Percentiles rank a stretch among this genome's conserved stretches.
phyloP scores from a whole-genome alignment of 2,797 vertebrate species.

The Xyrichtys novacula region DNA sequence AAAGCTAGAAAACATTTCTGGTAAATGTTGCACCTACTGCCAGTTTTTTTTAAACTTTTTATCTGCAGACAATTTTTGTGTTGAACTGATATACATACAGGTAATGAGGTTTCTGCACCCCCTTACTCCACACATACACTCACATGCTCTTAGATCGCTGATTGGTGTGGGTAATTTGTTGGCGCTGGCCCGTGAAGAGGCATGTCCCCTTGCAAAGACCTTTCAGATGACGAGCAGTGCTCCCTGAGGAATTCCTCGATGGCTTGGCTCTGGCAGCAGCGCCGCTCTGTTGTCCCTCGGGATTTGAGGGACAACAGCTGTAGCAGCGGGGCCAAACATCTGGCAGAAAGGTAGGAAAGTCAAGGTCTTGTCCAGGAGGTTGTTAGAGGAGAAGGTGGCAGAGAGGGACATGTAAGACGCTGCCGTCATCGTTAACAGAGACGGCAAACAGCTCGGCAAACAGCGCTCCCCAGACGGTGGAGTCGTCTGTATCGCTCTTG shows the following conservation, averaged over 20 bases:
- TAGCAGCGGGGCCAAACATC: constrained; percentile 68
- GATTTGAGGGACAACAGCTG: constrained; percentile 69
- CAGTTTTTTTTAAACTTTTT: no score
- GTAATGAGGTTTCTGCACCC: no score
- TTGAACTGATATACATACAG: no score
- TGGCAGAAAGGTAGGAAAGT: constrained; percentile 70
- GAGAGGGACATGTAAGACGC: constrained; percentile 45
- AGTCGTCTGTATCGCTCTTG: constrained; percentile 55
- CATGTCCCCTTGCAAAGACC: constrained; percentile 78
- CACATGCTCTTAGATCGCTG: constrained; percentile 9
- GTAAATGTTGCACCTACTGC: no score
- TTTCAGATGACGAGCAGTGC: constrained; percentile 68
- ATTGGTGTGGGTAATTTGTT: constrained; percentile 43
- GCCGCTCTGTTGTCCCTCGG: constrained; percentile 31
- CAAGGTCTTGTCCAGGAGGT: constrained; percentile 60
- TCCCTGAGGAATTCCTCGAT: constrained; percentile 60
- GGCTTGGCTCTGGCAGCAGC: constrained; percentile 62
- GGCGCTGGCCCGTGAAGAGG: constrained; percentile 64
- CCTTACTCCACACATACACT: constrained; percentile 14
- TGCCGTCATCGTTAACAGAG: constrained; percentile 52
- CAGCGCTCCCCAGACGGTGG: constrained; percentile 42
- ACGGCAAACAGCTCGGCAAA: constrained; percentile 43
- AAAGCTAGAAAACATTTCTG: no score
- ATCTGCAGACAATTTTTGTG: no score
- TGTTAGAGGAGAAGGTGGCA: constrained; percentile 43